Conservation (phyloP, 2,888 invertebrate genomes). For the Rhyacophila evoluta region DNA sequence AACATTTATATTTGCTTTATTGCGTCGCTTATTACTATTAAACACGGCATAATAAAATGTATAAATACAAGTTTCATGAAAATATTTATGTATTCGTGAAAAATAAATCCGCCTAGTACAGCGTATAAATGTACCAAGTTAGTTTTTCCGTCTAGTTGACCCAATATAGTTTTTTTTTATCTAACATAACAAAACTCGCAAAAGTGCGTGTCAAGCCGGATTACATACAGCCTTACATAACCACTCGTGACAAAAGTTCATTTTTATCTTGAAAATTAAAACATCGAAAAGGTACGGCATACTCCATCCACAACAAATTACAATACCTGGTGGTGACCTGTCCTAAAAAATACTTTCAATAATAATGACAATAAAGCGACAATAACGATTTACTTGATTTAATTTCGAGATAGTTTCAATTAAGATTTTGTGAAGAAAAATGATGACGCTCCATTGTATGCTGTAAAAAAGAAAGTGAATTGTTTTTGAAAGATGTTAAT, state of each 20-base stretch:
- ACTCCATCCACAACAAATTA: no score
- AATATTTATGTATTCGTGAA: background rate
- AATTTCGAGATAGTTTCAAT: no score
- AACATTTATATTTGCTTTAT: background rate
- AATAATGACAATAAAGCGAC: background rate
- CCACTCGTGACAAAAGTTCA: background rate
- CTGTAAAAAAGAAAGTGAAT: no score
- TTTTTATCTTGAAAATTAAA: conserved; percentile 21
- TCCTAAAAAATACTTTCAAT: background rate
- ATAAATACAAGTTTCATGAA: background rate
- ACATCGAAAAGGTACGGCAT: background rate
- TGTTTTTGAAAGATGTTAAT: no score
- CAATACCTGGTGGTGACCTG: no score
- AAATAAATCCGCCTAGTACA: background rate
- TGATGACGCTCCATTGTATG: no score
- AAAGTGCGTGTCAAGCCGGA: background rate
- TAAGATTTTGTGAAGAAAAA: no score
- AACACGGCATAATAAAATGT: background rate
- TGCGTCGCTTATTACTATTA: background rate
- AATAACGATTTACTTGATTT: no score
- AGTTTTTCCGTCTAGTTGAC: background rate
- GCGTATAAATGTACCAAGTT: background rate
- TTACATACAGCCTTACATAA: background rate
- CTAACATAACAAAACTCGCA: background rate
- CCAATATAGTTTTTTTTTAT: background rate